These are phyloP conservation scores for Leptinotarsa juncta DNA, from an alignment of 2,888 invertebrate genomes.

Conservation along the genomic window DNA sequence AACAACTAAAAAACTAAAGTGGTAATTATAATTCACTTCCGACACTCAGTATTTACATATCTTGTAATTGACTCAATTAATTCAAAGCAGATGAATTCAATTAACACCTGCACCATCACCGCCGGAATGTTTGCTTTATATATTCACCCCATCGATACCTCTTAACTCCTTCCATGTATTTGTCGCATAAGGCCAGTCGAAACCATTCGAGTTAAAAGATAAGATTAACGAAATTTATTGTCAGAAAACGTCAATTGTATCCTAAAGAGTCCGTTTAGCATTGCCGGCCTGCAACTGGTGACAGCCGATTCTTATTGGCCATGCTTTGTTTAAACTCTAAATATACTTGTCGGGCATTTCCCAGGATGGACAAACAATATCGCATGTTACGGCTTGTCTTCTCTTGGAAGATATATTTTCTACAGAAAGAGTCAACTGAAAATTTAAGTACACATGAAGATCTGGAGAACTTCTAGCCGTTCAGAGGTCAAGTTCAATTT, in stretches of 20 bases:
- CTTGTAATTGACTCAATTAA: neutral
- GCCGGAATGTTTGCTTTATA: neutral
- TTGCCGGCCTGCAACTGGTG: conserved; percentile 45
- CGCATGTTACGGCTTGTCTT: conserved; percentile 10
- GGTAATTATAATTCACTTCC: neutral
- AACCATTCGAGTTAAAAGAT: conserved; percentile 52
- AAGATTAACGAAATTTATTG: conserved; percentile 55
- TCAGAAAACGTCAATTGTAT: conserved; percentile 55
- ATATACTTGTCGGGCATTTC: conserved; percentile 44
- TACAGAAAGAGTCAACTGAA: neutral
- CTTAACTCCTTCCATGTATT: conserved; percentile 25
- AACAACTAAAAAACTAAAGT: neutral
- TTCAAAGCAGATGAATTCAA: neutral
- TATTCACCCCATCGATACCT: conserved; percentile 7
- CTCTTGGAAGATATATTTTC: conserved; percentile 5
- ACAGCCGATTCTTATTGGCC: conserved; percentile 47
- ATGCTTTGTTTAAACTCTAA: conserved; percentile 51
- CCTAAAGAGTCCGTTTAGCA: conserved; percentile 52
- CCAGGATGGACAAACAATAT: conserved; percentile 49
- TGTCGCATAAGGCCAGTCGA: conserved; percentile 26
- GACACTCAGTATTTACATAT: neutral
- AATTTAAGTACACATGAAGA: neutral
- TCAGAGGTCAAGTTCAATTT: neutral
- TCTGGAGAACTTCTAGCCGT: neutral
- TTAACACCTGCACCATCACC: conserved; percentile 1